Evolutionary conservation across 2,797 vertebrate genomes (phyloP), one percentile per base, ranked within the genome.

Genomic region (Pseudochaenichthys georgianus): DNA sequence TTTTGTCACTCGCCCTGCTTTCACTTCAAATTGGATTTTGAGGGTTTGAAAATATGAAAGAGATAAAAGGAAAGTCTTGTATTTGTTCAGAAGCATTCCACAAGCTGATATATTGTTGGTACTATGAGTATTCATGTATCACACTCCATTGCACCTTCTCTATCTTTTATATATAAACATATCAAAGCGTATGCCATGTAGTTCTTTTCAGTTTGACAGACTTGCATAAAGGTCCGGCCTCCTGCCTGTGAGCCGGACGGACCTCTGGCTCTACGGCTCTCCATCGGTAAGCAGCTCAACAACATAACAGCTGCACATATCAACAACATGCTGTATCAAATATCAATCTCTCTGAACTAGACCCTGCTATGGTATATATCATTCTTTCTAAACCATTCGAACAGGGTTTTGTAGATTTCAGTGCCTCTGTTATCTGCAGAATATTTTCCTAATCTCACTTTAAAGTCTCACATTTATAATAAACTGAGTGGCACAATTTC

Each of bases 1-100:
- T 16, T 38, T 38, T 46, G 3, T 3, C 42, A 43, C 59, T 55
- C 52, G 0, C 21, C 15, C 1, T 70, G 38, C 19, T 21, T 28
- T 47, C 61, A 34, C 51, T 64, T 28, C 13, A 54, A 23, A 42
- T 45, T 23, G 67, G 11, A 64, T 50, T 9, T 55, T 38, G 21
- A 16, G 9, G 13, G 52, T 82, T 54, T 58, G 3, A 65, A 51
- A 60, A 17, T 63, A n/a, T 23, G 3, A 70, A 1, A 28, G 3
- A 65, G 12, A 66, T 17, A 10, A 59, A 64, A 59, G 11, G 19
- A 42, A 41, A 28, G 28, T 34, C 48, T 41, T 45, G 3, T 31
- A 43, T n/a, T 1, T 28, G 28, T 5, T 28, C 28, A 1, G 47
- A 47, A 19, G 15, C 3, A 46, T 42, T 42, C 17, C 21, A 15